phyloP scores from a whole-genome alignment of 2,797 vertebrate species.

The Lemur catta region DNA sequence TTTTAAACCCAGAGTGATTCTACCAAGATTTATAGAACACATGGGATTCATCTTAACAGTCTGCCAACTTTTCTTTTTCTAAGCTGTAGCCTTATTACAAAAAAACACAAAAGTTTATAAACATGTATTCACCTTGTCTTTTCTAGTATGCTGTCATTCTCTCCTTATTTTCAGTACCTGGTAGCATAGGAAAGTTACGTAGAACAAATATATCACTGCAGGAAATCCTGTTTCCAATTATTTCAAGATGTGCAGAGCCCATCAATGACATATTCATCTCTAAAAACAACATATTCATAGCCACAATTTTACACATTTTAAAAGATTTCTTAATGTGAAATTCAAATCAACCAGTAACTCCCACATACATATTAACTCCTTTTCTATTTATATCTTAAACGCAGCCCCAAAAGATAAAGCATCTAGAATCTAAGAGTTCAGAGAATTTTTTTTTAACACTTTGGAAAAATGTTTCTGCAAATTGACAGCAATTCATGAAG shows the following conservation, averaged over 20 bases:
- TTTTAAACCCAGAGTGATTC: background rate
- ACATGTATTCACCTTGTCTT: background rate
- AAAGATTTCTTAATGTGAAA: slow-evolving; percentile 37
- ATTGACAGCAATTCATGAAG: slow-evolving; percentile 37
- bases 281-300: slow-evolving; percentile 28
- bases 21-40: slow-evolving; percentile 1
- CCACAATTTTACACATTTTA: slow-evolving; percentile 19
- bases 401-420: slow-evolving; percentile 16
- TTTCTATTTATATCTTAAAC: slow-evolving; percentile 35
- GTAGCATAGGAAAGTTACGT: background rate
- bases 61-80: background rate
- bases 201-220: slow-evolving; percentile 6
- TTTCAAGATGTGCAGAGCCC: background rate
- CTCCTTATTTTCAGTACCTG: background rate
- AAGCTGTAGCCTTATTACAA: background rate
- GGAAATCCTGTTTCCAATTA: slow-evolving; percentile 47
- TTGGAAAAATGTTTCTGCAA: slow-evolving; percentile 43
- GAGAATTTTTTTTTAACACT: slow-evolving; percentile 19
- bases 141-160: background rate
- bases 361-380: slow-evolving; percentile 3
- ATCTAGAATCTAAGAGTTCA: slow-evolving; percentile 29
- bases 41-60: background rate
- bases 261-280: background rate
- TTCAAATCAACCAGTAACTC: slow-evolving; percentile 34
- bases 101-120: background rate